Evolutionary conservation across 1,140 invertebrate species (phyloP), one percentile per base, ranked within the genome.

Genomic region (Micrasema minimum): DNA sequence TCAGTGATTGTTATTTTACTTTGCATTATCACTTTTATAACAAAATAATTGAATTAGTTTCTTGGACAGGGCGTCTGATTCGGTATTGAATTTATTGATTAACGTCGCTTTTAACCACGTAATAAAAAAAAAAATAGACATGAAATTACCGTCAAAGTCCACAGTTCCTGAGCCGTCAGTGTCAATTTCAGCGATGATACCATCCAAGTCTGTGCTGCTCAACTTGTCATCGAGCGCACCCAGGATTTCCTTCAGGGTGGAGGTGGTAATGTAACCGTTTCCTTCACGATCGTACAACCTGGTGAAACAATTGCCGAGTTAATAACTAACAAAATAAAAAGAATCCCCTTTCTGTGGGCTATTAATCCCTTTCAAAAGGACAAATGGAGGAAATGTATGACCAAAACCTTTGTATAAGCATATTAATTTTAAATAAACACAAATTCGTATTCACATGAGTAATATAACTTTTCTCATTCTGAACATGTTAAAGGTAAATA

Each of bases 171-270:
- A 95, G 53, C 94, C 94, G 80, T 97, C 95, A 72, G 95, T 95
- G 83, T 97, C 95, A 78, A 97, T 97, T 86, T 97, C 95, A 76
- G 92, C 91, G 78, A 96, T 96, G 80, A 97, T 97, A 57, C 95
- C 94, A 79, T 96, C 94, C 59, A 97, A 85, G 78, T 93, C 91
- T 10, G 89, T 85, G 77, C 88, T 91, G 55, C 90, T 94, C 2
- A 97, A 87, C 80, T 96, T 96, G 79, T 96, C 94, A 77, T 97
- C 95, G 18, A 97, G 85, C 4, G 95, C 95, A 23, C 90, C 90
- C 16, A 97, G 85, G 80, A 97, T 97, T 84, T 97, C 95, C 78
- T 95, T 92, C 12, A 97, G 85, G 3, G 93, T 95, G 0, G 90
- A 90, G 11, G 96, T 96, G 62, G 94, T 96, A 79, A 97, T 97